These are phyloP conservation scores for Lepidonotus clava DNA, from an alignment of 2,888 invertebrate genomes.

Conservation along the genomic window DNA sequence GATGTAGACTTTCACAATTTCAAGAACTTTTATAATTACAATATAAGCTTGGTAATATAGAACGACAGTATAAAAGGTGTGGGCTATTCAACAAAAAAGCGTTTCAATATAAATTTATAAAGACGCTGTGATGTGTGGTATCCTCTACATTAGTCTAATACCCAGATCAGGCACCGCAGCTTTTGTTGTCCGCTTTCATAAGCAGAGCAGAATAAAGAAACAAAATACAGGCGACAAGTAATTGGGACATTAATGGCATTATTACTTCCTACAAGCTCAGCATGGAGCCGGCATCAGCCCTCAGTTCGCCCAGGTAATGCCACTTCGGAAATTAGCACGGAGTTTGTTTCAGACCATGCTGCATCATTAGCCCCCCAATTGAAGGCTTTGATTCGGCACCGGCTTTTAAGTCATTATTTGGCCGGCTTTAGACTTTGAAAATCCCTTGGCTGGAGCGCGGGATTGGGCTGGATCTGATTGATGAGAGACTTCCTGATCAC, in stretches of 20 bases:
- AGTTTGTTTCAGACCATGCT: background rate
- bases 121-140: no score
- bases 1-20: no score
- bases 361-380: slow-evolving; percentile 44
- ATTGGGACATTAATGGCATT: slow-evolving; percentile 27
- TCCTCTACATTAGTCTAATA: slow-evolving; percentile 15
- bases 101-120: no score
- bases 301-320: slow-evolving; percentile 19
- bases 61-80: no score
- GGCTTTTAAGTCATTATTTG: slow-evolving; percentile 45
- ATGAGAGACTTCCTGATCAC: slow-evolving; percentile 46
- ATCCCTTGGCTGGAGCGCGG: background rate
- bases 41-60: no score
- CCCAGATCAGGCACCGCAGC: background rate
- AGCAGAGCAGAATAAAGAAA: background rate
- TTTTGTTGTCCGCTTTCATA: background rate
- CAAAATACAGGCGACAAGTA: slow-evolving; percentile 18
- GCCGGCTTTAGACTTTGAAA: slow-evolving; percentile 21
- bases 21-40: no score
- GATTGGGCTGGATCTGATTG: slow-evolving; percentile 25
- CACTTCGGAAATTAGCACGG: slow-evolving; percentile 44
- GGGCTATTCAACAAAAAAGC: no score
- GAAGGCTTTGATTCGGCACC: slow-evolving; percentile 26
- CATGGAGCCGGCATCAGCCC: slow-evolving; percentile 1
- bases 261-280: slow-evolving; percentile 17